Percentiles rank a stretch among this genome's conserved stretches.
phyloP scores from a whole-genome alignment of 1,140 invertebrate species.

The Melipona quadrifasciata region DNA sequence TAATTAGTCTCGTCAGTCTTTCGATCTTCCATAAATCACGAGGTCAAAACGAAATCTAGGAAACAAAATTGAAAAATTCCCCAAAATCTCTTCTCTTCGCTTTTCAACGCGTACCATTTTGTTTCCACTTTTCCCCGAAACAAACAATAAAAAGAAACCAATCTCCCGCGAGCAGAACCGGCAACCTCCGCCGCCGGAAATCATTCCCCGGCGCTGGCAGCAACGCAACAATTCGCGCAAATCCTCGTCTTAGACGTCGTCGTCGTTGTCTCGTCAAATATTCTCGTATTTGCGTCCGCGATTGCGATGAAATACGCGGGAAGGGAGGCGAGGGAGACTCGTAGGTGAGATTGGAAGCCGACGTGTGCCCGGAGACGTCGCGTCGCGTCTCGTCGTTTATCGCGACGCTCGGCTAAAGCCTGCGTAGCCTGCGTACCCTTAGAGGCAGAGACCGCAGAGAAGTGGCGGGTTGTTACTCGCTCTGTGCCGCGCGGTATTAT shows the following conservation, averaged over 20 bases:
- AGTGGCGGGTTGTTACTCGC: slow-evolving; percentile 21
- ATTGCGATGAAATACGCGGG: background rate
- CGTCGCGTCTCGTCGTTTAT: slow-evolving; percentile 54
- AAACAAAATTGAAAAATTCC: too few species aligned
- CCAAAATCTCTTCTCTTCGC: too few species aligned
- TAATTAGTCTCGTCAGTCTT: too few species aligned
- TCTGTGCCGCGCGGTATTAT: slow-evolving; percentile 75
- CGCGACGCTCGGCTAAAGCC: background rate
- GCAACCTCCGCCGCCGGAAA: background rate
- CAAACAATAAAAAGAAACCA: background rate
- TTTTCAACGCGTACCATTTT: background rate
- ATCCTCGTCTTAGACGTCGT: slow-evolving; percentile 5
- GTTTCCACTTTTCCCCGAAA: background rate
- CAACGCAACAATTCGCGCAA: background rate
- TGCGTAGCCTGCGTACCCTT: background rate
- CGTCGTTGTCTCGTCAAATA: background rate
- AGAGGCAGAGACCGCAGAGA: too few species aligned
- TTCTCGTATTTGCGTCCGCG: slow-evolving; percentile 47
- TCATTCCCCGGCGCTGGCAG: too few species aligned
- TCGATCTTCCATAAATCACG: too few species aligned
- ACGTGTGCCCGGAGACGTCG: slow-evolving; percentile 59
- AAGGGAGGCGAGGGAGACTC: slow-evolving; percentile 14
- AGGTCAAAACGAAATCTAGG: too few species aligned
- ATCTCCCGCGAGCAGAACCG: background rate
- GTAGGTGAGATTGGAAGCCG: slow-evolving; percentile 64